Evolutionary conservation across 2,113 vertebrate species (phyloP).

Genomic region (Oxygymnocypris stewartii): DNA sequence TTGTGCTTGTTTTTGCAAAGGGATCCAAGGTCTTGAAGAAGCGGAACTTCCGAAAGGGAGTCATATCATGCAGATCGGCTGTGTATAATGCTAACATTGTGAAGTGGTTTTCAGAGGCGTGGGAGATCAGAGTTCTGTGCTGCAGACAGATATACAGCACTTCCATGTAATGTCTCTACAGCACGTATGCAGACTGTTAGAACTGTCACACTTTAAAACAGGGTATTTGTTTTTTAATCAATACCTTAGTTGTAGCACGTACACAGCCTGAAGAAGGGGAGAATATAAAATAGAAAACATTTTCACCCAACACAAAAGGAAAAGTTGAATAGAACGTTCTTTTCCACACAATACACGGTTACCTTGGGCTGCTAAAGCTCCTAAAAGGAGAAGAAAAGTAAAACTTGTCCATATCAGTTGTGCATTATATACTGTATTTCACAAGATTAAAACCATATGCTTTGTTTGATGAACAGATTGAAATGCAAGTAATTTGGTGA

Average conservation of each 20-base stretch:
- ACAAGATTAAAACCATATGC: background rate
- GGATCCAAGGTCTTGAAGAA: slow-evolving; percentile 20
- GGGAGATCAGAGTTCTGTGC: slow-evolving; percentile 49
- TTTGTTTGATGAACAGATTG: background rate
- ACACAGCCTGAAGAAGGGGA: background rate
- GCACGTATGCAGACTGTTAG: slow-evolving; percentile 29
- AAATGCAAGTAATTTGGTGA: too few relatives aligned
- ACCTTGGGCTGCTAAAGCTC: background rate
- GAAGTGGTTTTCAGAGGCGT: slow-evolving; percentile 56
- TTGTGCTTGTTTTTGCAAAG: slow-evolving; percentile 43
- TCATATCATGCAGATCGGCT: slow-evolving; percentile 66
- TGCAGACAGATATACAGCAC: slow-evolving; percentile 22
- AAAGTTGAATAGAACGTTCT: background rate
- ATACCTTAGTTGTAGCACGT: background rate
- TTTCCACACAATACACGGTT: background rate
- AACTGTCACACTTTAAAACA: background rate
- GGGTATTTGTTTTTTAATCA: background rate
- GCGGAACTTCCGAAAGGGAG: slow-evolving; percentile 24
- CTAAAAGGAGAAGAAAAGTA: background rate
- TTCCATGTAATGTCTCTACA: slow-evolving; percentile 25
- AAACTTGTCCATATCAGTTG: background rate
- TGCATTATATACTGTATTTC: background rate
- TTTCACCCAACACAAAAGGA: background rate
- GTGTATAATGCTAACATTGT: slow-evolving; percentile 68
- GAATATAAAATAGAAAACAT: background rate